phyloP scores from a whole-genome alignment of 2,888 invertebrate species.

The Gari tellinella region DNA sequence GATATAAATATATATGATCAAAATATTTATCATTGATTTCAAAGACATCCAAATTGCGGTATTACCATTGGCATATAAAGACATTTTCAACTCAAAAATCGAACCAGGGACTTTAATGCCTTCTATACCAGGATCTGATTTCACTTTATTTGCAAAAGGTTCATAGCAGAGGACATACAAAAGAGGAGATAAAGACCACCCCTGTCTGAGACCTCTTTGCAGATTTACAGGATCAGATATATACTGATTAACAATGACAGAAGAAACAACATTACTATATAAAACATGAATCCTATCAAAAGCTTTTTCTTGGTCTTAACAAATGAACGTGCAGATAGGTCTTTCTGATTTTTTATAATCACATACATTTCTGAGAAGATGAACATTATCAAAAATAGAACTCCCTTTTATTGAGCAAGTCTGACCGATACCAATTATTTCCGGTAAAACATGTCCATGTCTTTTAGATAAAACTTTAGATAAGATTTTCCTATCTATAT shows the following conservation, averaged over 20 bases:
- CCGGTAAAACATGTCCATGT: conserved; percentile 39
- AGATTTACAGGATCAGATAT: too few species aligned
- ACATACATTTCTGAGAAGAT: conserved; percentile 51
- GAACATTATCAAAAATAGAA: conserved; percentile 62
- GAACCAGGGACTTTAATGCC: too few species aligned
- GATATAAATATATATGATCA: conserved; percentile 25
- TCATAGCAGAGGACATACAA: too few species aligned
- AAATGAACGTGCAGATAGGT: conserved; percentile 45
- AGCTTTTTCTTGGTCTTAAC: conserved; percentile 66
- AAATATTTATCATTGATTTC: too few species aligned
- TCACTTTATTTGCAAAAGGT: too few species aligned
- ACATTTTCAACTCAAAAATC: too few species aligned
- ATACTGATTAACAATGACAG: too few species aligned
- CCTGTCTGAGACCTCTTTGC: too few species aligned
- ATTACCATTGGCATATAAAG: too few species aligned
- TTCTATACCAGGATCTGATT: too few species aligned
- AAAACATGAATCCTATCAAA: conserved; percentile 64
- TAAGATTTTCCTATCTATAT: conserved; percentile 61
- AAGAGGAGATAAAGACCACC: too few species aligned
- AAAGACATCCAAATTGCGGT: too few species aligned
- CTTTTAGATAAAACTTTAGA: conserved; percentile 56
- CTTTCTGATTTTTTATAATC: conserved; percentile 57
- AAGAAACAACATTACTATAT: conserved; percentile 24
- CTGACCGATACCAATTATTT: conserved; percentile 53
- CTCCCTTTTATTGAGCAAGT: conserved; percentile 59